Conservation (phyloP, 53 echinoderm and acorn worm genomes). For the Luidia sarsii region DNA sequence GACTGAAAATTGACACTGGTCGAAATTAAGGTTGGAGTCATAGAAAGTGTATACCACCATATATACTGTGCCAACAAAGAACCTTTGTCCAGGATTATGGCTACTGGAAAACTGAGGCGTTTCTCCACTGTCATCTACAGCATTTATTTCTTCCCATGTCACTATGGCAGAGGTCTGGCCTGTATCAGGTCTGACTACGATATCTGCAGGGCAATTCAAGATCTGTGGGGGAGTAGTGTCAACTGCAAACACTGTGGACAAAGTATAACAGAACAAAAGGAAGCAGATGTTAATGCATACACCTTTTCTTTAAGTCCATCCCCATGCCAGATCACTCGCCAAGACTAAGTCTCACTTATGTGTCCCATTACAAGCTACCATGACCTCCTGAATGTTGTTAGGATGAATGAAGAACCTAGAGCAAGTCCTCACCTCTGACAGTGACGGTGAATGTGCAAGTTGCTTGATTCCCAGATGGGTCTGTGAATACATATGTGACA, state of each 20-base stretch:
- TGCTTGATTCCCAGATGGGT: constrained; percentile 16
- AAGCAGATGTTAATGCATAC: no score
- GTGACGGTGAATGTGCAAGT: constrained; percentile 21
- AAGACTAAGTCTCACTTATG: no score
- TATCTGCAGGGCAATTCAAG: background rate
- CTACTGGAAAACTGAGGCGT: background rate
- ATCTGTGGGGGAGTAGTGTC: background rate
- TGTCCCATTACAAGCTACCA: no score
- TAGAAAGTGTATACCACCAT: constrained; percentile 34
- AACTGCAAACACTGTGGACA: background rate
- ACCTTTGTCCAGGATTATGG: constrained; percentile 1
- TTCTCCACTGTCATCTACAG: background rate
- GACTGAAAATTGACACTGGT: constrained; percentile 15
- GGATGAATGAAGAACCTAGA: no score
- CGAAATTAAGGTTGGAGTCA: constrained; percentile 14
- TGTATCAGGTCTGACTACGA: constrained; percentile 7
- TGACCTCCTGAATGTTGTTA: no score
- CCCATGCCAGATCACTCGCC: no score
- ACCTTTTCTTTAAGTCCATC: no score
- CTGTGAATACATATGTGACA: constrained; percentile 32
- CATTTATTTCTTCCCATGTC: background rate
- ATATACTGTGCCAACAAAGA: constrained; percentile 12
- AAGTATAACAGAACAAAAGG: background rate
- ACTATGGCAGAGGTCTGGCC: constrained; percentile 10
- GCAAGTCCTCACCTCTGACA: constrained; percentile 14